These are phyloP conservation scores for Danio aesculapii DNA, from an alignment of 2,797 vertebrate species.

Conservation along the genomic window DNA sequence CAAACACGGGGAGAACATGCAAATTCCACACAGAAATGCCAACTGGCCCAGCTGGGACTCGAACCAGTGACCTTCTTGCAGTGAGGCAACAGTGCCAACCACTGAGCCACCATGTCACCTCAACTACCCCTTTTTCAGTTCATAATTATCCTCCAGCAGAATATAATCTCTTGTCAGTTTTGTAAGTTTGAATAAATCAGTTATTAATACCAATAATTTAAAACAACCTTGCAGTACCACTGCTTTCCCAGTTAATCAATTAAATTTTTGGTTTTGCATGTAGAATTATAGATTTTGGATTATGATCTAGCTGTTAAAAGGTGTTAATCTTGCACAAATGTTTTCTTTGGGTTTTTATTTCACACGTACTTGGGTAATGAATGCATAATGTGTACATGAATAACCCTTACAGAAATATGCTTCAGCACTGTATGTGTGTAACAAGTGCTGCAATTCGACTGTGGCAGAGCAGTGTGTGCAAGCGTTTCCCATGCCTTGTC, in stretches of 20 bases:
- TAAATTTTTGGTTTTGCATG: slow-evolving; percentile 27
- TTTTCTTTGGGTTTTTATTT: slow-evolving; percentile 34
- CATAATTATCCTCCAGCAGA: slow-evolving; percentile 12
- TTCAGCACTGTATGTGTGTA: not conserved
- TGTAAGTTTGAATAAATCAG: slow-evolving; percentile 20
- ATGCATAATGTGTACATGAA: slow-evolving; percentile 39
- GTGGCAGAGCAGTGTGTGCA: not conserved
- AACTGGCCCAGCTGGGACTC: too few species aligned
- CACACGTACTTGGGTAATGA: slow-evolving; percentile 22
- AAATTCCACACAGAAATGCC: too few species aligned
- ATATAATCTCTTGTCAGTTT: slow-evolving; percentile 16
- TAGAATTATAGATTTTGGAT: slow-evolving; percentile 18
- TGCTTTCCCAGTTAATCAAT: not conserved
- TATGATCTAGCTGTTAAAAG: slow-evolving; percentile 23
- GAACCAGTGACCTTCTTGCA: too few species aligned
- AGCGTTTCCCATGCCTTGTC: slow-evolving; percentile 3
- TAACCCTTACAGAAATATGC: slow-evolving; percentile 37
- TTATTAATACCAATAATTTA: not conserved
- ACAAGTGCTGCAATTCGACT: not conserved
- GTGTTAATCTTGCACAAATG: slow-evolving; percentile 39
- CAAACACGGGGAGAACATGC: too few species aligned
- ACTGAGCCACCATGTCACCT: too few species aligned
- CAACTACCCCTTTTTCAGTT: not conserved
- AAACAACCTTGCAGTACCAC: not conserved
- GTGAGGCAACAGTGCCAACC: too few species aligned